phyloP scores from a whole-genome alignment of 2,113 vertebrate genomes.

The Polypterus senegalus region DNA sequence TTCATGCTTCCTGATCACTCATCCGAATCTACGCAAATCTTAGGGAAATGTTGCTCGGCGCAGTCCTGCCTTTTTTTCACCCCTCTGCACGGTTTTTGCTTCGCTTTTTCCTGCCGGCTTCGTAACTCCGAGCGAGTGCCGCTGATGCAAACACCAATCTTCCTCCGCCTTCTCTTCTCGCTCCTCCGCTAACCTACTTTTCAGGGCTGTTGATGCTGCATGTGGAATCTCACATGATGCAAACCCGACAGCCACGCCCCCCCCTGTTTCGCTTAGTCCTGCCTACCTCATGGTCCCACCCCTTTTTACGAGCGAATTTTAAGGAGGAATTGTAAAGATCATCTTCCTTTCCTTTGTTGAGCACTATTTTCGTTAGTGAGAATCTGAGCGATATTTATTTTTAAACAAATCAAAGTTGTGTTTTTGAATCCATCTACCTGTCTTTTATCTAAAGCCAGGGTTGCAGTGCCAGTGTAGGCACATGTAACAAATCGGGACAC shows the following conservation, averaged over 20 bases:
- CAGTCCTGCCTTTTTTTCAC: not conserved
- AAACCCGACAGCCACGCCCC: not conserved
- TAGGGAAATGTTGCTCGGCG: not conserved
- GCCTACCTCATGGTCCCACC: no score
- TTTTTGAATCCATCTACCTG: no score
- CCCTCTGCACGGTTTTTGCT: not conserved
- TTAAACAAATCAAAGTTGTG: no score
- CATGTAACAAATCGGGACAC: no score
- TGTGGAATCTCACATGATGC: not conserved
- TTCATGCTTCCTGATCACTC: not conserved
- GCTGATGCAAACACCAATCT: not conserved
- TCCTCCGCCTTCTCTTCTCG: not conserved
- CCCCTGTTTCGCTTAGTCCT: no score
- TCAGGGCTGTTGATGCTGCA: not conserved
- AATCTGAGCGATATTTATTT: no score
- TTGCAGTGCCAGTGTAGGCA: no score
- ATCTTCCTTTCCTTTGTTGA: no score
- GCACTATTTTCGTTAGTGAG: no score
- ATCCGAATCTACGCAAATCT: not conserved
- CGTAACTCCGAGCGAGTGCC: not conserved
- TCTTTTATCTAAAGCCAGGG: no score
- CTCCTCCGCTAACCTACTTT: not conserved
- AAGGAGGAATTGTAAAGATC: no score
- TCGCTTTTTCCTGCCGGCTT: not conserved
- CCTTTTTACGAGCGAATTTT: no score